Evolutionary conservation across 1,140 invertebrate genomes (phyloP).

Genomic region (Bombus impatiens): DNA sequence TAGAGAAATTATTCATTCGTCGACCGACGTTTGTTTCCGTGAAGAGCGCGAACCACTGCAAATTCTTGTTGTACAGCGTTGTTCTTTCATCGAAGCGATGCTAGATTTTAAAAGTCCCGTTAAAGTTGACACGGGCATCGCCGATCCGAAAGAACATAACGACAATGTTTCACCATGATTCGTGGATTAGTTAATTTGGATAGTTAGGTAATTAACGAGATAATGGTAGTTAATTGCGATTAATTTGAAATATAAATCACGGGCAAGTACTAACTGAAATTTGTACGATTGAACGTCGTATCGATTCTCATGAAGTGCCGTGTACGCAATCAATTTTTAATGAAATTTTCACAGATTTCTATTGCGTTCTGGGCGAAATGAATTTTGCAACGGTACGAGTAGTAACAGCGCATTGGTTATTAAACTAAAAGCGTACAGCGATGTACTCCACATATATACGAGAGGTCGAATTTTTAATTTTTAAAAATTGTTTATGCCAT

Average conservation of each 20-base stretch:
- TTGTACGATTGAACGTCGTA: background rate
- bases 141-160: background rate
- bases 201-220: background rate
- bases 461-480: constrained; percentile 30
- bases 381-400: constrained; percentile 22
- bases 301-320: background rate
- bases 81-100: too few relatives aligned
- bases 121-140: background rate
- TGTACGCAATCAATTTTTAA: constrained; percentile 41
- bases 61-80: too few relatives aligned
- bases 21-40: too few relatives aligned
- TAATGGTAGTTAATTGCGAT: constrained; percentile 8
- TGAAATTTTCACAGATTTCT: constrained; percentile 33
- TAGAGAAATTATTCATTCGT: too few relatives aligned
- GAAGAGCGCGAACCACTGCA: too few relatives aligned
- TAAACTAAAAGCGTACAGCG: constrained; percentile 40
- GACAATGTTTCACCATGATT: too few relatives aligned
- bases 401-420: constrained; percentile 39
- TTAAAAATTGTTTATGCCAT: constrained; percentile 1
- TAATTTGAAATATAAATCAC: background rate
- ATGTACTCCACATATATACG: background rate
- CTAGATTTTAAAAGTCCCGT: too few relatives aligned
- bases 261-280: constrained; percentile 11
- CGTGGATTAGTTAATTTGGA: background rate
- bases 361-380: constrained; percentile 12